A percentile compares a stretch with the other conserved stretches of the same genome.
Conservation (phyloP, 2,888 invertebrate species). For the Agonum fuliginosum region DNA sequence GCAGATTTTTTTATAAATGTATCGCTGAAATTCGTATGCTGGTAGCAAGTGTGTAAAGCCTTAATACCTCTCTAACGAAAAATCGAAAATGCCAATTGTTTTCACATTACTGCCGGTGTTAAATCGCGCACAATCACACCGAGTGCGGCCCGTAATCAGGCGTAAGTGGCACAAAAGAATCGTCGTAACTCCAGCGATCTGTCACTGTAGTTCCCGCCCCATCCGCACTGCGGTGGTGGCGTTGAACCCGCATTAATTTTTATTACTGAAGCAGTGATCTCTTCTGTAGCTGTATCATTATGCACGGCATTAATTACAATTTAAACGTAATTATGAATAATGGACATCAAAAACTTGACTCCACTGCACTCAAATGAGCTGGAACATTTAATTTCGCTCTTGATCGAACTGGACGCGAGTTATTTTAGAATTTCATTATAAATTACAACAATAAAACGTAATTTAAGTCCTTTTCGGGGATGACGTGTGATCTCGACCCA, state of each 20-base stretch:
- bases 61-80: conserved; percentile 4
- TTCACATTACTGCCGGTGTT: conserved; percentile 21
- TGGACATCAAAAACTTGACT: conserved; percentile 35
- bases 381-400: conserved; percentile 40
- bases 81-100: conserved; percentile 41
- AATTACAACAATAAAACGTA: conserved; percentile 55
- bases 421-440: conserved; percentile 50
- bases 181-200: conserved; percentile 13
- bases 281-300: conserved; percentile 23
- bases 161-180: conserved; percentile 41
- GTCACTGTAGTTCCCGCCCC: neutral
- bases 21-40: too few relatives aligned
- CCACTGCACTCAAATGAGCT: conserved; percentile 25
- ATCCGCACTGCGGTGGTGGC: conserved; percentile 18
- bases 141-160: conserved; percentile 28
- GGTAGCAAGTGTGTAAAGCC: too few relatives aligned
- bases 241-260: conserved; percentile 33
- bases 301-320: conserved; percentile 46
- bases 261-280: conserved; percentile 39
- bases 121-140: conserved; percentile 28
- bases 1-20: too few relatives aligned
- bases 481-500: too few relatives aligned
- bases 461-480: conserved; percentile 22
- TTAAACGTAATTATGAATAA: conserved; percentile 47
- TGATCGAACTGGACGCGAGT: conserved; percentile 1